phyloP scores from a whole-genome alignment of 23 tunicate species.

The Oikopleura vanhoeffeni region DNA sequence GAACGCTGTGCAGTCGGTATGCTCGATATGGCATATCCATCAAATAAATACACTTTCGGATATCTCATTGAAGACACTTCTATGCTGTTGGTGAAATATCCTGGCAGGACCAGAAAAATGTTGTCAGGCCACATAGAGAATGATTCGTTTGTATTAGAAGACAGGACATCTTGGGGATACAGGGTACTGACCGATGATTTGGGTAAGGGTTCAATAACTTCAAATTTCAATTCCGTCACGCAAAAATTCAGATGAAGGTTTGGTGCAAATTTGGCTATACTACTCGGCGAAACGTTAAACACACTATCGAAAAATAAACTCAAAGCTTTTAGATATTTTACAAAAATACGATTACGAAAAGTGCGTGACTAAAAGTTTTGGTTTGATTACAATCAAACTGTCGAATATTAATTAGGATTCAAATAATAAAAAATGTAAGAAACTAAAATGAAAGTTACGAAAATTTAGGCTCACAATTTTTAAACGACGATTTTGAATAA shows the following conservation, averaged over 20 bases:
- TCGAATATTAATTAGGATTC: too few species aligned
- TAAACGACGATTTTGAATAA: too few species aligned
- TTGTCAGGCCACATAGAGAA: background rate
- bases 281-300: too few species aligned
- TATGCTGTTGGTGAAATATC: background rate
- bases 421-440: too few species aligned
- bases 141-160: background rate
- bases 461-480: too few species aligned
- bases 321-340: background rate
- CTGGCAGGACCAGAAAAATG: background rate
- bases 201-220: background rate
- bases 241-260: too few species aligned
- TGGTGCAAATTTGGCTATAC: too few species aligned
- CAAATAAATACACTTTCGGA: background rate
- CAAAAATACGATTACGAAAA: too few species aligned
- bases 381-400: too few species aligned
- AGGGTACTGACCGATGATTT: background rate
- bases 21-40: conserved; percentile 7
- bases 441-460: too few species aligned
- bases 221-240: too few species aligned
- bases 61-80: background rate
- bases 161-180: background rate
- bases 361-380: too few species aligned
- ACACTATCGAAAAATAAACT: background rate
- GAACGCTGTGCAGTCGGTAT: conserved; percentile 4